Percentiles rank a stretch among this genome's conserved stretches.
phyloP scores from a whole-genome alignment of 2,797 vertebrate species.

The Tadarida brasiliensis region DNA sequence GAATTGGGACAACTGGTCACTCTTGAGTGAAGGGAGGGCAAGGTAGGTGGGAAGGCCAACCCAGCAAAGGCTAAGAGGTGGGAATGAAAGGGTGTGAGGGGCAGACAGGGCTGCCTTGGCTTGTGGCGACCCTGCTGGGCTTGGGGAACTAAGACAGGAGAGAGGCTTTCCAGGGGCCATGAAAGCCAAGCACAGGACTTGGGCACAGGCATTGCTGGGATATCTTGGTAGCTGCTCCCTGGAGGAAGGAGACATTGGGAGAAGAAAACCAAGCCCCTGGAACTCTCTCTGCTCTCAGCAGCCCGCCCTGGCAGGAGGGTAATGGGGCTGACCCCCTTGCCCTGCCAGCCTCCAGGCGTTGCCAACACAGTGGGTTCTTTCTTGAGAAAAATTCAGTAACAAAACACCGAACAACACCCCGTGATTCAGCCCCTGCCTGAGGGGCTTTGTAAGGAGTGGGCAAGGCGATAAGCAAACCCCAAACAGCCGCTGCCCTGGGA shows the following conservation, averaged over 20 bases:
- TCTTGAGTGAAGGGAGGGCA: not conserved
- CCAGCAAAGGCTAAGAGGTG: not conserved
- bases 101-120: not conserved
- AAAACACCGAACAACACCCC: not conserved
- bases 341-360: not conserved
- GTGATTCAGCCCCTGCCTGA: not conserved
- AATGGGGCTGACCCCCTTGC: not conserved
- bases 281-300: not conserved
- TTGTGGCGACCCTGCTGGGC: not conserved
- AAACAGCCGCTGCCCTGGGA: not conserved
- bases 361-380: conserved; percentile 49
- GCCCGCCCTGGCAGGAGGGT: not conserved
- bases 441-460: conserved; percentile 19
- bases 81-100: not conserved
- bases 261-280: not conserved
- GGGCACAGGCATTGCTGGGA: not conserved
- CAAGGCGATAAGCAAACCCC: not conserved
- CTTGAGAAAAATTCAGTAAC: conserved; percentile 26
- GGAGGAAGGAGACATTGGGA: not conserved
- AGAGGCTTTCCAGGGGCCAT: not conserved
- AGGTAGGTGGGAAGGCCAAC: not conserved
- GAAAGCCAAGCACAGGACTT: not conserved
- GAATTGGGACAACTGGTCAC: not conserved
- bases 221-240: not conserved
- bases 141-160: not conserved